These are phyloP conservation scores for Tholera decimalis DNA, from an alignment of 2,888 invertebrate species.

Conservation along the genomic window DNA sequence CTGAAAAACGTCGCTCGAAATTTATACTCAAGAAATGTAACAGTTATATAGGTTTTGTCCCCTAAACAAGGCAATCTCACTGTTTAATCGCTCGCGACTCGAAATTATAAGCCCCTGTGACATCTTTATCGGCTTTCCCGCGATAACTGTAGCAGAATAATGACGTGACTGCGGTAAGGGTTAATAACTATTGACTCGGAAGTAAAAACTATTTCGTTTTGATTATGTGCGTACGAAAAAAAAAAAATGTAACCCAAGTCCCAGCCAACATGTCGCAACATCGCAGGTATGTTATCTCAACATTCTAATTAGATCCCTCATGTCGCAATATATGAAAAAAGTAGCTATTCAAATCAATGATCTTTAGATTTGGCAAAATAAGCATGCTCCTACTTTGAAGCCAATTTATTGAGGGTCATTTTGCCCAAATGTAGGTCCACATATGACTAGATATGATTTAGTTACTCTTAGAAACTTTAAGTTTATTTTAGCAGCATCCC, in stretches of 20 bases:
- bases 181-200: constrained; percentile 31
- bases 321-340: too few species aligned
- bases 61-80: constrained; percentile 74
- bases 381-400: neutral
- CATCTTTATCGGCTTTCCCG: constrained; percentile 83
- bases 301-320: too few species aligned
- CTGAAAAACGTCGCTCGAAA: constrained; percentile 57
- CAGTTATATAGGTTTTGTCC: constrained; percentile 68
- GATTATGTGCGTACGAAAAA: neutral
- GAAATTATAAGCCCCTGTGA: constrained; percentile 82
- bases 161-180: constrained; percentile 45
- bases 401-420: neutral
- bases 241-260: too few species aligned
- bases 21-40: constrained; percentile 51
- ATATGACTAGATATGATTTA: neutral
- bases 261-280: too few species aligned
- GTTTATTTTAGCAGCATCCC: neutral
- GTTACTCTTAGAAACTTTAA: neutral
- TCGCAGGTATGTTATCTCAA: too few species aligned
- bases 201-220: constrained; percentile 19
- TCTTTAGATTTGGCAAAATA: neutral
- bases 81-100: constrained; percentile 71
- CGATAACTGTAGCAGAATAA: constrained; percentile 68
- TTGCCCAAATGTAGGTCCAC: neutral
- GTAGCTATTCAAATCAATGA: neutral